A percentile compares a stretch with the other conserved stretches of the same genome.
Evolutionary conservation across 2,797 vertebrate species (phyloP).

Genomic region (Myotis vivesi): DNA sequence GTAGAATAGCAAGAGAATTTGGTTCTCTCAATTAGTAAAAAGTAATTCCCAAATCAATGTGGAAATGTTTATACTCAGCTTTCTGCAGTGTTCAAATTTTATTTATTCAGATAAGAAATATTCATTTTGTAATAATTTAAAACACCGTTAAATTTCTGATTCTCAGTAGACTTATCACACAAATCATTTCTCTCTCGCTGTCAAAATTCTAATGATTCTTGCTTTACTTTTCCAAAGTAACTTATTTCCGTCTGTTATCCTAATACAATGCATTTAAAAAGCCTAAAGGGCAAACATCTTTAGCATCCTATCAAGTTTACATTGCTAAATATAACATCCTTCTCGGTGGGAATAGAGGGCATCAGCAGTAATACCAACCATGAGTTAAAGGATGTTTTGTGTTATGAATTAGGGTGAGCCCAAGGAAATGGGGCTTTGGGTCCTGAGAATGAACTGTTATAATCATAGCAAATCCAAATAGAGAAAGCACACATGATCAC

Average conservation of each 20-base stretch:
- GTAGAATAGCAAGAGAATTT: background rate
- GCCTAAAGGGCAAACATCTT: background rate
- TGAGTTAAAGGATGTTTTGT: constrained; percentile 32
- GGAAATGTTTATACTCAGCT: background rate
- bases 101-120: constrained; percentile 1
- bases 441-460: background rate
- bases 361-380: background rate
- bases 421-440: background rate
- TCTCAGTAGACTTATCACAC: background rate
- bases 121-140: constrained; percentile 18
- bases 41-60: background rate
- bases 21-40: constrained; percentile 48
- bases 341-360: background rate
- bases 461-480: constrained; percentile 34
- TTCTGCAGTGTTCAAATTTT: background rate
- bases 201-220: constrained; percentile 1
- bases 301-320: background rate
- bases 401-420: background rate
- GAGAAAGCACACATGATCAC: background rate
- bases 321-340: constrained; percentile 18
- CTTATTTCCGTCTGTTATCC: background rate
- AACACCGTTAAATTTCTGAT: constrained; percentile 18
- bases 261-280: background rate
- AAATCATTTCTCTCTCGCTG: background rate
- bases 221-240: constrained; percentile 35